phyloP scores from a whole-genome alignment of 2,888 invertebrate genomes.

The Drosophila paramelanica region DNA sequence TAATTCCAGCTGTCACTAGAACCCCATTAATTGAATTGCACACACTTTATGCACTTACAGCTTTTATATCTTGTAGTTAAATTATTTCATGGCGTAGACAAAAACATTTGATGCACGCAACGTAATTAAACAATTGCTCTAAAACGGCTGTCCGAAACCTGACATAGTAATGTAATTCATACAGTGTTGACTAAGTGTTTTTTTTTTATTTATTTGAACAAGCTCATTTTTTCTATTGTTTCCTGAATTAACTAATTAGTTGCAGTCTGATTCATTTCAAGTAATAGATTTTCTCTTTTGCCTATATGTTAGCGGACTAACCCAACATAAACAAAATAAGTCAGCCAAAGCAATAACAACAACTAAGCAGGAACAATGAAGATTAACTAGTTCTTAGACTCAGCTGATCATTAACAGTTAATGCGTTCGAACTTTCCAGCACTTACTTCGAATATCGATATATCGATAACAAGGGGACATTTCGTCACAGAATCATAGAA shows the following conservation, averaged over 20 bases:
- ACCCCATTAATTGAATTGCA: not conserved
- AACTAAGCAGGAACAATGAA: not conserved
- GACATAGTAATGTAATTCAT: conserved; percentile 5
- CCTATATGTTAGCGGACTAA: not conserved
- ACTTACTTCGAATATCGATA: conserved; percentile 18
- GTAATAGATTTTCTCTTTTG: not conserved
- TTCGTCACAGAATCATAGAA: conserved; percentile 27
- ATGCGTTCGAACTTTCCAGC: conserved; percentile 6
- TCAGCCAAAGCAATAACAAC: conserved; percentile 4
- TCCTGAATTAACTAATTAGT: not conserved
- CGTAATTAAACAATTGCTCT: conserved; percentile 15
- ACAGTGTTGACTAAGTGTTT: conserved; percentile 41
- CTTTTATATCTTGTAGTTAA: not conserved
- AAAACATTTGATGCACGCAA: conserved; percentile 9
- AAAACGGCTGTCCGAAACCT: conserved; percentile 3
- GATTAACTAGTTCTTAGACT: conserved; percentile 6
- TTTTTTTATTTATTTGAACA: conserved; percentile 18
- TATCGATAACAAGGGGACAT: conserved; percentile 3
- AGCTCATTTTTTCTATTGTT: conserved; percentile 9
- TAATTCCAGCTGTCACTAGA: not conserved
- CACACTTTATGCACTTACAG: conserved; percentile 25
- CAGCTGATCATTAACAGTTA: conserved; percentile 35
- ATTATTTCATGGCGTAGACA: conserved; percentile 24
- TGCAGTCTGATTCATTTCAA: not conserved
- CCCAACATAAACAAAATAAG: not conserved